Percentiles rank a stretch among this genome's conserved stretches.
phyloP scores from a whole-genome alignment of 2,113 vertebrate species.

The Gasterosteus nipponicus region DNA sequence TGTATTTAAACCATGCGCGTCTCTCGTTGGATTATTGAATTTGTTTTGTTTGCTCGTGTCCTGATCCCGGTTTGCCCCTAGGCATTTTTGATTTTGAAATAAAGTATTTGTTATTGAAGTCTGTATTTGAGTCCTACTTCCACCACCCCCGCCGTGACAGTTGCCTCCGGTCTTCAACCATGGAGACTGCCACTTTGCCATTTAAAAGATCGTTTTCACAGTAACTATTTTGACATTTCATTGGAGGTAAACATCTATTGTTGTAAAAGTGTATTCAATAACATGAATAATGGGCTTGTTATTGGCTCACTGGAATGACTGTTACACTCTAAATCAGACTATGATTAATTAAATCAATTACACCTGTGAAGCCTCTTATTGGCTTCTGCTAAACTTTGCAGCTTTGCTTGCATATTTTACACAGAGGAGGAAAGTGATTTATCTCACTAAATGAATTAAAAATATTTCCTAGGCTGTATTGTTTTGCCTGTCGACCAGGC shows the following conservation, averaged over 20 bases:
- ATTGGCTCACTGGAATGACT: background rate
- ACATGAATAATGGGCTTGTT: background rate
- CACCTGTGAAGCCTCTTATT: background rate
- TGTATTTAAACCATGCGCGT: too few relatives aligned
- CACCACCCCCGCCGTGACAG: too few relatives aligned
- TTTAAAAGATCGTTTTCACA: background rate
- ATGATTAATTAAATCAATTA: background rate
- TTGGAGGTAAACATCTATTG: background rate
- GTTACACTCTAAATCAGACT: background rate
- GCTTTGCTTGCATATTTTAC: background rate
- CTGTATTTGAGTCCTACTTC: too few relatives aligned
- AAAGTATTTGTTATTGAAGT: too few relatives aligned
- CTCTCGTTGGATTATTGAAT: too few relatives aligned
- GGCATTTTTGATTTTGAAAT: too few relatives aligned
- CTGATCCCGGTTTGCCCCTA: too few relatives aligned
- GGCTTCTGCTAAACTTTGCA: background rate
- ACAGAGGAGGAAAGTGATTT: background rate
- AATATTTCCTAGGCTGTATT: background rate
- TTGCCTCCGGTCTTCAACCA: too few relatives aligned
- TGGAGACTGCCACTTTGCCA: background rate
- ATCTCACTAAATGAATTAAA: background rate
- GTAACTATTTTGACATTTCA: background rate
- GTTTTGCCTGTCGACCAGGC: background rate
- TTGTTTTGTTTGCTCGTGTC: too few relatives aligned
- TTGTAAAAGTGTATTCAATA: background rate